Conservation (phyloP, 1,140 invertebrate species). For the Drosophila kepulauana region DNA sequence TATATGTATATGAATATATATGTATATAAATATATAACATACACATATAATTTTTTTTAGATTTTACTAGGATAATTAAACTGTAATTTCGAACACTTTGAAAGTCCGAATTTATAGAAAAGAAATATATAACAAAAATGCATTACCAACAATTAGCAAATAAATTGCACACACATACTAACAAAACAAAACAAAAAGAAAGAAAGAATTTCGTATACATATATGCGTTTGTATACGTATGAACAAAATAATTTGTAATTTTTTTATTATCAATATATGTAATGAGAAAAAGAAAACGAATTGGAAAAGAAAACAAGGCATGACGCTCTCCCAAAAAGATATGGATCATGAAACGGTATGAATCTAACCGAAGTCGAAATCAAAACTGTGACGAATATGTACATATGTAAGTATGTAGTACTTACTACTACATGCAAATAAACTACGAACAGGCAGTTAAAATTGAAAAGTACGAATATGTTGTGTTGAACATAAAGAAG, state of each 20-base stretch:
- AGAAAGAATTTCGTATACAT: conserved; percentile 51
- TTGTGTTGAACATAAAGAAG: conserved; percentile 23
- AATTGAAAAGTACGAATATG: conserved; percentile 22
- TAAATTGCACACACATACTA: conserved; percentile 56
- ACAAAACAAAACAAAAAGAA: conserved; percentile 21
- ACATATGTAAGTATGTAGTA: conserved; percentile 31
- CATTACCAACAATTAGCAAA: conserved; percentile 62
- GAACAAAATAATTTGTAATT: conserved; percentile 56
- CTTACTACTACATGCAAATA: conserved; percentile 23
- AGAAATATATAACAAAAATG: conserved; percentile 35
- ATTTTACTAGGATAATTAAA: conserved; percentile 75
- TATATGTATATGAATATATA: not conserved
- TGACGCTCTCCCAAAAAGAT: conserved; percentile 1
- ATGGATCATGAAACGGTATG: not conserved
- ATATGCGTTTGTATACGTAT: conserved; percentile 38
- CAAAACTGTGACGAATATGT: conserved; percentile 37
- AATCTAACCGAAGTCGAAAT: conserved; percentile 35
- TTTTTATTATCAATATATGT: conserved; percentile 54
- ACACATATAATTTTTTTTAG: conserved; percentile 62
- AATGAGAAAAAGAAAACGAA: conserved; percentile 47
- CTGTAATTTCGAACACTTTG: conserved; percentile 76
- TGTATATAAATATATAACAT: conserved; percentile 7
- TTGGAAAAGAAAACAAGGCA: conserved; percentile 7
- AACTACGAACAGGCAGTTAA: conserved; percentile 25
- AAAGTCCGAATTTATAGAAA: conserved; percentile 76